Percentiles rank a stretch among this genome's conserved stretches.
These are phyloP conservation scores for Conops quadrifasciatus DNA, from an alignment of 2,888 invertebrate genomes.

Conservation along the genomic window DNA sequence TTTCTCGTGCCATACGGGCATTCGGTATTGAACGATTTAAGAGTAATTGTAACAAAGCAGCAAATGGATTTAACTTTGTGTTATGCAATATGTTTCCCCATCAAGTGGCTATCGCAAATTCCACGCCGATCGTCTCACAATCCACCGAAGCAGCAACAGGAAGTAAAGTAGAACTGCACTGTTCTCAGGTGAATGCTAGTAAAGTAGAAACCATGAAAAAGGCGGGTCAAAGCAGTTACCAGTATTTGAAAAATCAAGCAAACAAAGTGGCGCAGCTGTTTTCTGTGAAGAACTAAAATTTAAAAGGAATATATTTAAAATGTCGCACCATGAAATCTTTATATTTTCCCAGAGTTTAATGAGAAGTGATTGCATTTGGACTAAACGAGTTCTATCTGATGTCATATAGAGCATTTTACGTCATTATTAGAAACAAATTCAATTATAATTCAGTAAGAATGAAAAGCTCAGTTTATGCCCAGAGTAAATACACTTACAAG, in stretches of 20 bases:
- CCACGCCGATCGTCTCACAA: neutral
- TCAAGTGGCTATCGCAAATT: conserved; percentile 58
- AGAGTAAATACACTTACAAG: neutral
- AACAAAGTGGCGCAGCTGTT: conserved; percentile 62
- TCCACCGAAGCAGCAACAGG: conserved; percentile 9
- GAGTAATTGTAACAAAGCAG: conserved; percentile 85
- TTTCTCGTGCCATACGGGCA: conserved; percentile 85
- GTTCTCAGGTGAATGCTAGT: conserved; percentile 36
- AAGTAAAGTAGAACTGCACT: conserved; percentile 46
- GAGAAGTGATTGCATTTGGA: neutral
- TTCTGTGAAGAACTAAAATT: conserved; percentile 62
- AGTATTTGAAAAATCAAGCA: conserved; percentile 75
- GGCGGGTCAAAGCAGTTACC: conserved; percentile 82
- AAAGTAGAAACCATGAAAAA: conserved; percentile 73
- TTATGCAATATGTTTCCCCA: conserved; percentile 74
- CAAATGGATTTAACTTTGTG: conserved; percentile 84
- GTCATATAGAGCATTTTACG: neutral
- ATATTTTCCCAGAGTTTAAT: neutral
- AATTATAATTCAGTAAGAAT: neutral
- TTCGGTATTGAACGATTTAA: conserved; percentile 91
- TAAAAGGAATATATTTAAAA: neutral
- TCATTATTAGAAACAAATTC: neutral
- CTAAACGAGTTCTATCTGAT: neutral
- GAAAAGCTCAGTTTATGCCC: neutral
- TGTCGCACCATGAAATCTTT: neutral